phyloP scores from a whole-genome alignment of 2,888 invertebrate genomes.

The Drosophila ochracea region DNA sequence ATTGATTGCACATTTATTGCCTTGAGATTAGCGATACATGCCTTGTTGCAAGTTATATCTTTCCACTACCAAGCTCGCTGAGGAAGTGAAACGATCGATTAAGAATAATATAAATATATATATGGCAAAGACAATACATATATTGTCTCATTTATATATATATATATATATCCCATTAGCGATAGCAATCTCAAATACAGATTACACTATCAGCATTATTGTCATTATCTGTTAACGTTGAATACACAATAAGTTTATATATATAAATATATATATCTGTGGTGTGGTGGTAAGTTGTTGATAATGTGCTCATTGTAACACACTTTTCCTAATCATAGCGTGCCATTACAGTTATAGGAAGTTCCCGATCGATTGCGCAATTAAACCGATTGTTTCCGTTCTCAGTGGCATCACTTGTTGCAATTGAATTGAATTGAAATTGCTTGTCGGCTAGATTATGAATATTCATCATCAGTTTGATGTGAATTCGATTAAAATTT shows the following conservation, averaged over 20 bases:
- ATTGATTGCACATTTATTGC: constrained; percentile 35
- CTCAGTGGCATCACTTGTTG: constrained; percentile 9
- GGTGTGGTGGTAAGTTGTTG: neutral
- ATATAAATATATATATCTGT: neutral
- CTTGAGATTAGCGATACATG: constrained; percentile 13
- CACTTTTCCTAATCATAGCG: constrained; percentile 11
- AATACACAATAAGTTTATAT: constrained; percentile 14
- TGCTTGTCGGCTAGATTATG: neutral
- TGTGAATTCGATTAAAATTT: neutral
- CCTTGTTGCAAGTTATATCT: neutral
- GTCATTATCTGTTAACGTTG: constrained; percentile 17
- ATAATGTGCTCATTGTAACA: constrained; percentile 7
- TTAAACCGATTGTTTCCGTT: constrained; percentile 37
- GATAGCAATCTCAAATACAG: constrained; percentile 15
- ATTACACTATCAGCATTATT: constrained; percentile 25
- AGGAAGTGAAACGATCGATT: constrained; percentile 2
- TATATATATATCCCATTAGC: neutral
- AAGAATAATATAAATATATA: constrained; percentile 12
- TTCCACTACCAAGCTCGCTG: neutral
- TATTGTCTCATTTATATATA: neutral
- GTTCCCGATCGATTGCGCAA: constrained; percentile 34
- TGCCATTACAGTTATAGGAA: constrained; percentile 26
- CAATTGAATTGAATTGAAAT: neutral
- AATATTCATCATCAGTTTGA: constrained; percentile 2
- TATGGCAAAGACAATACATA: neutral